These are phyloP conservation scores for Gallinago nigripennis DNA, from an alignment of 2,797 vertebrate species.

Conservation along the genomic window DNA sequence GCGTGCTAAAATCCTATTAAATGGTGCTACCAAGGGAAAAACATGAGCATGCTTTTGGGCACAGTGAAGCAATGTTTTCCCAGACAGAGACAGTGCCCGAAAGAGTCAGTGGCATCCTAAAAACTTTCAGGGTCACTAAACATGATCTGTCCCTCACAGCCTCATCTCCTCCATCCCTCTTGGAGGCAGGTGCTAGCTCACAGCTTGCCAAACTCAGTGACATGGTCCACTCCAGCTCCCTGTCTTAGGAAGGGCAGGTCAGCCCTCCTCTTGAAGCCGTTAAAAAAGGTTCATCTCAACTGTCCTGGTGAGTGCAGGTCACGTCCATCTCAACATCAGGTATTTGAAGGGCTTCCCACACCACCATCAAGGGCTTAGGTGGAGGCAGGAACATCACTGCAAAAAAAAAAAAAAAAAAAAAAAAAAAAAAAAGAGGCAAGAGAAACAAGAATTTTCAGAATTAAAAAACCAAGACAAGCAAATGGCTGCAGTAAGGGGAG, in stretches of 20 bases:
- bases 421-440: background rate
- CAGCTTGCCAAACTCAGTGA: background rate
- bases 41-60: accelerated
- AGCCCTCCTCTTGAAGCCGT: background rate
- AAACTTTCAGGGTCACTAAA: background rate
- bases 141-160: no score
- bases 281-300: background rate
- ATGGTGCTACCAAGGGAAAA: background rate
- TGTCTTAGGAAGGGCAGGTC: background rate
- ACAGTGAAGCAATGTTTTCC: background rate
- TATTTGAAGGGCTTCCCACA: background rate
- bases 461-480: background rate
- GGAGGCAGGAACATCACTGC: background rate
- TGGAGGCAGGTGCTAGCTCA: background rate
- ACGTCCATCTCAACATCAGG: accelerated
- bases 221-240: background rate
- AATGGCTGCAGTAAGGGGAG: background rate
- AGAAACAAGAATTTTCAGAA: background rate
- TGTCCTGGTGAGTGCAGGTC: accelerated
- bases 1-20: background rate
- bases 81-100: background rate
- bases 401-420: background rate
- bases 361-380: accelerated
- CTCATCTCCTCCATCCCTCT: background rate
- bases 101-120: background rate